Percentiles rank a stretch among this genome's conserved stretches.
phyloP scores from a whole-genome alignment of 37 sponge, comb jelly and placozoan genomes.

The Crambe crambe region DNA sequence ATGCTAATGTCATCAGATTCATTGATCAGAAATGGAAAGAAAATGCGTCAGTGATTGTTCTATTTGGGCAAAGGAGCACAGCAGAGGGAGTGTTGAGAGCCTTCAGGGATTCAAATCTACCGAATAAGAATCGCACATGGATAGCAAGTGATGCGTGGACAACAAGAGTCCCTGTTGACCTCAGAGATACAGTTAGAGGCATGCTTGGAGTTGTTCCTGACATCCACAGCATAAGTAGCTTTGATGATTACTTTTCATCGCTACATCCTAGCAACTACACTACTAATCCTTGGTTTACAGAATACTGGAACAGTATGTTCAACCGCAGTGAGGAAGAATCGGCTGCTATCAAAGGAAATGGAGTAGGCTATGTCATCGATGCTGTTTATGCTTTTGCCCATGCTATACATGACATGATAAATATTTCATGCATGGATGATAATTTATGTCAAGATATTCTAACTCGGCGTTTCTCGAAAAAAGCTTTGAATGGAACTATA shows the following conservation, averaged over 20 bases:
- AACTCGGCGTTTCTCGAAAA: neutral
- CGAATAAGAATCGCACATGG: constrained; percentile 36
- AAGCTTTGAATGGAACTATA: constrained; percentile 27
- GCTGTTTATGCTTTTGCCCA: constrained; percentile 78
- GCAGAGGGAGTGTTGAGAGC: constrained; percentile 36
- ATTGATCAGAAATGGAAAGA: constrained; percentile 9
- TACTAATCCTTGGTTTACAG: constrained; percentile 76
- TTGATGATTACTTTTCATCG: constrained; percentile 58
- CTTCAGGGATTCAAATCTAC: neutral
- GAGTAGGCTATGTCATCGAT: constrained; percentile 50
- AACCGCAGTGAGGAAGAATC: constrained; percentile 27
- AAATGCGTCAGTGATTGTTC: constrained; percentile 55
- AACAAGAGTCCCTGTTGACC: constrained; percentile 1
- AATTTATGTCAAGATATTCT: constrained; percentile 37
- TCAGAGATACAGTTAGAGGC: constrained; percentile 13
- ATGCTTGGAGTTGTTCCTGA: constrained; percentile 42
- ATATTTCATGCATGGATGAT: neutral
- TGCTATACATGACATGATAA: constrained; percentile 61
- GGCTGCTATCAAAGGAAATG: constrained; percentile 24
- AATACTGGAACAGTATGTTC: constrained; percentile 57
- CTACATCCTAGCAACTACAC: constrained; percentile 45
- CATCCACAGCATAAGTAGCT: neutral
- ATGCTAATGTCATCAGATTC: neutral
- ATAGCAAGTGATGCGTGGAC: constrained; percentile 84
- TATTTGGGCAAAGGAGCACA: constrained; percentile 48